Evolutionary conservation across 2,888 invertebrate genomes (phyloP), one percentile per base, ranked within the genome.

Genomic region (Chydorus sphaericus): DNA sequence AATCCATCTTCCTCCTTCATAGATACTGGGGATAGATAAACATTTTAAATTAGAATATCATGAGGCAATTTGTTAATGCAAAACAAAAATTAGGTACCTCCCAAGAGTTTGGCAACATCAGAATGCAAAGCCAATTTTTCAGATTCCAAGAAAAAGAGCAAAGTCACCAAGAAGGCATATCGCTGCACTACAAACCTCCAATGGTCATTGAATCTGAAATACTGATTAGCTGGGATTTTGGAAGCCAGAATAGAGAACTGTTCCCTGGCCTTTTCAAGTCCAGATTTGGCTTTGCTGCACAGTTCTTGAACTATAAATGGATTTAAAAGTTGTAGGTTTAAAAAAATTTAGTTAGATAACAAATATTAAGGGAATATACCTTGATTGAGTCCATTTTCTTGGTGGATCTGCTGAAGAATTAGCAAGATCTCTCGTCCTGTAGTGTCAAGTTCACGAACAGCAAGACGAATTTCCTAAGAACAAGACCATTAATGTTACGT

Each of bases 121-220:
- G 84, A 82, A 62, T 82, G 80, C 0, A 79, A 74, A 0, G 84
- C 81, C 49, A 92, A 72, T 62, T 82, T 74, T 1, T 87, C 87
- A 16, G 77, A 76, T 71, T 89, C 86, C 60, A 93, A 72, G 73
- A 86, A 93, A 52, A 85, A 75, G 8, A 85, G 80, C 56, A 91
- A 73, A 0, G 89, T 79, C 49, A 83, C 79, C 14, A 87, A 72
- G 68, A 83, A 91, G 57, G 85, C 81, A 61, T 88, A 75, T 48
- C 85, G 75, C 66, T 92, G 91, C 0, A 83, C 86, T 59, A 82
- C 81, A 66, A 76, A 83, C 37, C 83, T 77, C 92, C 92, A 93
- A 64, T 87, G 86, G 64, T 92, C 91, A 61, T 87, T 82, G 67
- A 83, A 93, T 62, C 87, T 77, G 69, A 87, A 91, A 70, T 86